Evolutionary conservation across 2,888 invertebrate genomes (phyloP), one percentile per base, ranked within the genome.

Genomic region (Xanthostigma xanthostigma): DNA sequence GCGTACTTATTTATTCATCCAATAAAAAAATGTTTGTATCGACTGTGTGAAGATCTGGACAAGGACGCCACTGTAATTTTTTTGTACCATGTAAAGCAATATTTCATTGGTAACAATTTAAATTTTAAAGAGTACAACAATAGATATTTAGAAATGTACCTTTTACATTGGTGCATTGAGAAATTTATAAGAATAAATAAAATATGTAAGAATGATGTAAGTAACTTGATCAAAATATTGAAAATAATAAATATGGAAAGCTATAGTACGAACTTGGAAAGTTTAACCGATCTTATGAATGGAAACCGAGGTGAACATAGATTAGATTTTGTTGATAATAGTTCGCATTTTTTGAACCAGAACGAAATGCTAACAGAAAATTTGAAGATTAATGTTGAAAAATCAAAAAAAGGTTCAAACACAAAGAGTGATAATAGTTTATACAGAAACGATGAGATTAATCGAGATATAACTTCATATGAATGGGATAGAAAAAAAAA

Each of bases 11-110:
- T 62, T 49, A 59, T 75, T 11, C 66, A 70, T 57, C 65, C 65
- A 10, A 49, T 68, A 12, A 58, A 70, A 5, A 75, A 75, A 59
- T 62, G 61, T 0, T 54, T 73, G 3, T 74, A 70, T 56, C 48
- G 55, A 3, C 56, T 73, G 12, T 69, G 69, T 50, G 74, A 75
- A 50, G 59, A 63, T 45, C 56, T 74, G 45, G 57, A 61, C 1
- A 50, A 54, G 0, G 53, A 53, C 0, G 60, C 68, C 53, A 61
- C 64, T 0, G 57, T 58, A 1, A 50, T 55, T 5, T 57, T 64
- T 46, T 44, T 62, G 13, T 37, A 54, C 8, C 40, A 49, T 46
- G 50, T 56, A 2, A 27, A 54, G 41, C 44, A 51, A 11, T 59
- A 60, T 45, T 58, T 62, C 41, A n/a, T 41, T 9, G 43, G 47